These are phyloP conservation scores for Megalonaias nervosa DNA, from an alignment of 1,140 invertebrate genomes.

Conservation along the genomic window DNA sequence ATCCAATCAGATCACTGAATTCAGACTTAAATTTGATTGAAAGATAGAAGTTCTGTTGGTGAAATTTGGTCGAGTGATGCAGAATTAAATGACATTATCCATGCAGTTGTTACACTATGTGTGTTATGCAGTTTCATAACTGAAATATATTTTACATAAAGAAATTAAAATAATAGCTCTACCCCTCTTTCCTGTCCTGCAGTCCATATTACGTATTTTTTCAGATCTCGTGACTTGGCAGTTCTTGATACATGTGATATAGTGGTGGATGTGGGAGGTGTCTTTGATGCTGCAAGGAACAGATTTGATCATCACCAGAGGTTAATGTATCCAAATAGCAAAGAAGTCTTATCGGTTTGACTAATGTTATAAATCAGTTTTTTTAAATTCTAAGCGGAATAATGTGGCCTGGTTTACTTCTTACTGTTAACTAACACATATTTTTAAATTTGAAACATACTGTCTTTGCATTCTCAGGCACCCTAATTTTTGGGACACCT, in stretches of 20 bases:
- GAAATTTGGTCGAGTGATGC: neutral
- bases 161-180: neutral
- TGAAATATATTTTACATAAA: neutral
- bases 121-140: neutral
- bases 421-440: too few relatives aligned
- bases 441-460: too few relatives aligned
- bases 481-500: too few relatives aligned
- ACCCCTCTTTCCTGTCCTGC: neutral
- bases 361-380: too few relatives aligned
- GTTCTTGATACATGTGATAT: slow-evolving; percentile 90
- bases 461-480: too few relatives aligned
- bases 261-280: slow-evolving; percentile 96
- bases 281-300: slow-evolving; percentile 83
- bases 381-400: too few relatives aligned
- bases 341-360: too few relatives aligned
- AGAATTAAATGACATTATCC: neutral
- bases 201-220: slow-evolving; percentile 17
- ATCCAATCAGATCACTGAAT: neutral
- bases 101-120: neutral
- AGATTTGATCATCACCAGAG: slow-evolving; percentile 98
- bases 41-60: neutral
- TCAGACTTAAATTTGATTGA: neutral
- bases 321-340: slow-evolving; percentile 36
- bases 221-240: slow-evolving; percentile 76
- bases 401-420: too few relatives aligned